Evolutionary conservation across 2,113 vertebrate genomes (phyloP).

Genomic region (Thalassoma bifasciatum): DNA sequence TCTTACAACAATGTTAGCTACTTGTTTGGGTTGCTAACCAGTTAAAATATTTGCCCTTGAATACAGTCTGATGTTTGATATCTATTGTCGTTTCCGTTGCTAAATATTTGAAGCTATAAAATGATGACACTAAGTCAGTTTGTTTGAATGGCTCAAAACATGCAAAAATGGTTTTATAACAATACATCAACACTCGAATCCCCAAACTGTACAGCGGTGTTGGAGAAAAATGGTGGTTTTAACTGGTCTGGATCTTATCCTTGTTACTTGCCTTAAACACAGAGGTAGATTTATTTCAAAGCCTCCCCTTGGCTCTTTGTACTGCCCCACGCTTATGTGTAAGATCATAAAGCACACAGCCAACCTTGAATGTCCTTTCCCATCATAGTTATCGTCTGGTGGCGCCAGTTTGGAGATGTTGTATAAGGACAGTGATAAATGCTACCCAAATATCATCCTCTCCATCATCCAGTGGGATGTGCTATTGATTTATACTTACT

Average conservation of each 20-base stretch:
- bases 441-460: slow-evolving; percentile 56
- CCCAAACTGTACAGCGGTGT: too few relatives aligned
- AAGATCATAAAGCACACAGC: slow-evolving; percentile 9
- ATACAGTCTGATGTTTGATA: too few relatives aligned
- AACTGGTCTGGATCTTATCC: background rate
- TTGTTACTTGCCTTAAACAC: background rate
- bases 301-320: background rate
- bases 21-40: too few relatives aligned
- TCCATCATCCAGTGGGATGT: slow-evolving; percentile 66
- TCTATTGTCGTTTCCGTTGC: too few relatives aligned
- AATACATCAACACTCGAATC: too few relatives aligned
- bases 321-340: background rate
- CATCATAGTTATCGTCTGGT: slow-evolving; percentile 51
- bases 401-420: slow-evolving; percentile 43
- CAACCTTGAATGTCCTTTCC: slow-evolving; percentile 69
- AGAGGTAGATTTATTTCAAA: slow-evolving; percentile 30
- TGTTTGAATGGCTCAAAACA: too few relatives aligned
- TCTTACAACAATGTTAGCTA: too few relatives aligned
- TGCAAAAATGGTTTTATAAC: too few relatives aligned
- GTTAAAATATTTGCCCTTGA: too few relatives aligned
- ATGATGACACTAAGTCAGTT: too few relatives aligned
- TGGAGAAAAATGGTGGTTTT: slow-evolving; percentile 14
- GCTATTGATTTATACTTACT: slow-evolving; percentile 74
- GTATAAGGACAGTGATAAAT: slow-evolving; percentile 70
- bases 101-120: too few relatives aligned